A percentile compares a stretch with the other conserved stretches of the same genome.
phyloP scores from a whole-genome alignment of 2,888 invertebrate species.

The Macrophya alboannulata region DNA sequence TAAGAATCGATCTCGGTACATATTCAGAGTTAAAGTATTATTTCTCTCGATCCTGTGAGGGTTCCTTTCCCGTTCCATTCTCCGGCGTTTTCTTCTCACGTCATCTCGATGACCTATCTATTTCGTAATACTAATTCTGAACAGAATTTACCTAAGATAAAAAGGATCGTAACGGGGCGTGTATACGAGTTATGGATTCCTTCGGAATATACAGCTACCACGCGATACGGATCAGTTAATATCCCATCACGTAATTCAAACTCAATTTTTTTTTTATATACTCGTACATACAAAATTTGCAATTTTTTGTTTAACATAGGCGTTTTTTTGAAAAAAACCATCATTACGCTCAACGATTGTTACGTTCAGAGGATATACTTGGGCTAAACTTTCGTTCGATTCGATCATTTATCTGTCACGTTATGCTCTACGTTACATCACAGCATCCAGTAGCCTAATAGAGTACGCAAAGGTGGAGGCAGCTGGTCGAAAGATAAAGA shows the following conservation, averaged over 20 bases:
- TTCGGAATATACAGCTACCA: not conserved
- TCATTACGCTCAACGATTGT: not conserved
- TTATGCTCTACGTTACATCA: conserved; percentile 25
- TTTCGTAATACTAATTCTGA: conserved; percentile 58
- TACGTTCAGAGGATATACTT: not conserved
- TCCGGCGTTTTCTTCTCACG: conserved; percentile 67
- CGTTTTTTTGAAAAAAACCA: not conserved
- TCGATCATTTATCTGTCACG: conserved; percentile 4
- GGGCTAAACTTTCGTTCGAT: conserved; percentile 11
- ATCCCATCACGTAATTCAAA: not conserved
- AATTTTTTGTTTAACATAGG: not conserved
- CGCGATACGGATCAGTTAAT: conserved; percentile 34
- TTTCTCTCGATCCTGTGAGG: conserved; percentile 63
- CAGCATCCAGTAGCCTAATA: not conserved
- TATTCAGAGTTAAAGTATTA: not conserved
- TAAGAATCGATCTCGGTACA: not conserved
- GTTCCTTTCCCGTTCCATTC: conserved; percentile 63
- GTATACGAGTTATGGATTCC: not conserved
- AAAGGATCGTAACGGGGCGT: conserved; percentile 26
- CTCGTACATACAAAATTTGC: not conserved
- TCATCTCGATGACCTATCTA: conserved; percentile 67
- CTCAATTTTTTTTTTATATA: not conserved
- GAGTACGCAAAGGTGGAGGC: not conserved
- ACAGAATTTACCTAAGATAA: conserved; percentile 46
- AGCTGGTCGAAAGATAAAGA: not conserved